Evolutionary conservation across 1,140 invertebrate genomes (phyloP), one percentile per base, ranked within the genome.

Genomic region (Brachionus angularis): DNA sequence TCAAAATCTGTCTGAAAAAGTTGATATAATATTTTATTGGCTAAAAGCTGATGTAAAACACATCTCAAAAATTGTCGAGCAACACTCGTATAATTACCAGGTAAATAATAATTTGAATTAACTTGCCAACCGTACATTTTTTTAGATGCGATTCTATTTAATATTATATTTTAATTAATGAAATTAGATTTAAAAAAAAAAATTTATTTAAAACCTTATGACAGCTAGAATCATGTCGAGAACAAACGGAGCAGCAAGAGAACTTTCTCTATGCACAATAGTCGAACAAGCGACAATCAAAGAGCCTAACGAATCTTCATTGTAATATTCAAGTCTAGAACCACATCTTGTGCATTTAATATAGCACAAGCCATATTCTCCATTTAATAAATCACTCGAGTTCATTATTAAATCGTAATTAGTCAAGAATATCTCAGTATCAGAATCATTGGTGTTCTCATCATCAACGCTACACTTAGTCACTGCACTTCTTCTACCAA

Each of bases 1-100:
- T 88, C 87, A 73, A 89, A 86, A 77, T 89, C 86, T 16, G 90
- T 91, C 82, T 94, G 88, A 80, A 98, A 98, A 75, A 98, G 88
- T 84, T 97, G 94, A 62, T 91, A 84, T 79, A 97, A 97, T 61
- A 98, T 89, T 71, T 93, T 93, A 82, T 96, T 94, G 0, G 92
- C 91, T 10, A 92, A 91, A 27, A 98, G 81, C 81, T 98, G 94
- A 81, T 98, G 94, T 33, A 98, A 84, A 62, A 94, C 89, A 79
- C 95, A 97, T 74, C 96, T 86, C 44, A 99, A 83, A 82, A 98
- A 96, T 81, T 98, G 96, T 80, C 94, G 88, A 1, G 94, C 93
- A 42, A 96, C 91, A 79, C 91, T 95, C 7, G 78, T 73, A 74
- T 76, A 77, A 77, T 82, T 83, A 27, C 79, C 79, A 10, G 81